Evolutionary conservation across 1,140 invertebrate genomes (phyloP).

Genomic region (Drosophila kohkoa): DNA sequence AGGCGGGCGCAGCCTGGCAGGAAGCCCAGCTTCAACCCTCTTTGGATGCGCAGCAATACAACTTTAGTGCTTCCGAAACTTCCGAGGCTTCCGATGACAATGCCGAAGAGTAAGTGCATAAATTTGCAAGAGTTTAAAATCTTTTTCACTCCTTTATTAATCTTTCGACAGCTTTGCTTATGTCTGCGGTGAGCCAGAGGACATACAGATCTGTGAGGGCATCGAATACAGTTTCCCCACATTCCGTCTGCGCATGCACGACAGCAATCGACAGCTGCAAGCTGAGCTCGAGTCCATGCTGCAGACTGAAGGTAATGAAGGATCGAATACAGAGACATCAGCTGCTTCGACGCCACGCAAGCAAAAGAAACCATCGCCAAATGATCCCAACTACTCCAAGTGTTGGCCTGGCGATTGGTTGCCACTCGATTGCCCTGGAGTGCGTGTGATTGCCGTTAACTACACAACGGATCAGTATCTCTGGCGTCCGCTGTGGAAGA

Average conservation of each 20-base stretch:
- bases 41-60: slow-evolving; percentile 14
- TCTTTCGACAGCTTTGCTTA: slow-evolving; percentile 58
- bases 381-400: slow-evolving; percentile 85
- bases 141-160: not conserved
- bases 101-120: slow-evolving; percentile 57
- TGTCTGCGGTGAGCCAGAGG: slow-evolving; percentile 69
- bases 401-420: slow-evolving; percentile 91
- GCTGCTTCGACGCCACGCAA: slow-evolving; percentile 24
- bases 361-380: slow-evolving; percentile 54
- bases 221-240: slow-evolving; percentile 82
- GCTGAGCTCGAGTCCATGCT: slow-evolving; percentile 67
- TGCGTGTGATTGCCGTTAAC: slow-evolving; percentile 89
- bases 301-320: slow-evolving; percentile 38
- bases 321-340: not conserved
- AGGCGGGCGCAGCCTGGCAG: slow-evolving; percentile 19
- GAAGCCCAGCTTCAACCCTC: slow-evolving; percentile 26
- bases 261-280: slow-evolving; percentile 61
- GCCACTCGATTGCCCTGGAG: slow-evolving; percentile 88
- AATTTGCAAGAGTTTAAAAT: too few species aligned
- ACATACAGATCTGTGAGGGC: slow-evolving; percentile 75
- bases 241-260: slow-evolving; percentile 78
- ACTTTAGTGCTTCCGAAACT: slow-evolving; percentile 50
- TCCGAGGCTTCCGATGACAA: slow-evolving; percentile 36
- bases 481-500: slow-evolving; percentile 89
- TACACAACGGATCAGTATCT: slow-evolving; percentile 90